Percentiles rank a stretch among this genome's conserved stretches.
phyloP scores from a whole-genome alignment of 2,797 vertebrate genomes.

The Knipowitschia caucasica region DNA sequence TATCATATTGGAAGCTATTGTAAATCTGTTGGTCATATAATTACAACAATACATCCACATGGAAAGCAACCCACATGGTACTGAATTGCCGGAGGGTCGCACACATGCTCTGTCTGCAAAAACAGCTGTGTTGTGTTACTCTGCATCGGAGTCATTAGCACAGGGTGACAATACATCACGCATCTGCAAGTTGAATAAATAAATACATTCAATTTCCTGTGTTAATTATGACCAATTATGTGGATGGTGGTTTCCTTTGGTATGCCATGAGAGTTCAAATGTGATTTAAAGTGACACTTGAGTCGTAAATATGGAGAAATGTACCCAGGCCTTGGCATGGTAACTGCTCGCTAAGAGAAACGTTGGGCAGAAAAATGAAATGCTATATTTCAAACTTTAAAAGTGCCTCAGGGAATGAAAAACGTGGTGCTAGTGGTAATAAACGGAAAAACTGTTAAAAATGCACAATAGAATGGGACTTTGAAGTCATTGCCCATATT shows the following conservation, averaged over 20 bases:
- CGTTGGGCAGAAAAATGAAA: constrained; percentile 22
- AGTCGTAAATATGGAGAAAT: constrained; percentile 33
- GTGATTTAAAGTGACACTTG: constrained; percentile 23
- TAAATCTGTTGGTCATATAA: neutral
- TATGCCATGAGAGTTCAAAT: constrained; percentile 2
- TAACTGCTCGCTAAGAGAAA: constrained; percentile 21
- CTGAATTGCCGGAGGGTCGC: constrained; percentile 23
- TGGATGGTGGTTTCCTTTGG: constrained; percentile 11
- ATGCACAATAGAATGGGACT: too few relatives aligned
- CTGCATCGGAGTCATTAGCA: constrained; percentile 35
- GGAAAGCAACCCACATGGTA: constrained; percentile 10
- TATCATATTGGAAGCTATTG: too few relatives aligned
- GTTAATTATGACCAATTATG: constrained; percentile 22
- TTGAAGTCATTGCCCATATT: too few relatives aligned
- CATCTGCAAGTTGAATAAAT: constrained; percentile 7
- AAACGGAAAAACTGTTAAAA: too few relatives aligned
- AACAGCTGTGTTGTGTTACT: constrained; percentile 45
- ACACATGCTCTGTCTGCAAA: constrained; percentile 28
- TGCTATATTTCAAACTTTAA: constrained; percentile 34
- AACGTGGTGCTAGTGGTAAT: constrained; percentile 33
- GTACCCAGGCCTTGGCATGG: constrained; percentile 15
- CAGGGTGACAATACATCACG: constrained; percentile 24
- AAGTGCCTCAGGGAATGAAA: constrained; percentile 31
- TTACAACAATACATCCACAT: constrained; percentile 13
- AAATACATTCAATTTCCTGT: constrained; percentile 9